phyloP scores from a whole-genome alignment of 2,113 vertebrate species.

The Oreochromis tanganicae region DNA sequence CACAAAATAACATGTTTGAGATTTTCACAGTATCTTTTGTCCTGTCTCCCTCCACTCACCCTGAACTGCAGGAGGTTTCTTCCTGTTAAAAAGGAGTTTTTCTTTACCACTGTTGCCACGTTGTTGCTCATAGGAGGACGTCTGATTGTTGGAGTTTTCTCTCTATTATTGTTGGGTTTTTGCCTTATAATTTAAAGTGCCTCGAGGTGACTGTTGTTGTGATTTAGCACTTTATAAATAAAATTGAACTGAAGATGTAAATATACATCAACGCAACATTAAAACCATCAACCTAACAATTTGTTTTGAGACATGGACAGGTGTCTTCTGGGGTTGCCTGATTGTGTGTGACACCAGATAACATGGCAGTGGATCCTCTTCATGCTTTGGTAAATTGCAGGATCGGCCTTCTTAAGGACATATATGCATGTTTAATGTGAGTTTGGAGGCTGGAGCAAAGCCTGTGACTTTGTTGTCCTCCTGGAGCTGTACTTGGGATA shows the following conservation, averaged over 20 bases:
- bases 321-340: background rate
- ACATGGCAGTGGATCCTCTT: background rate
- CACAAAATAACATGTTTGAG: background rate
- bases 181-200: background rate
- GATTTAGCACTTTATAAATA: background rate
- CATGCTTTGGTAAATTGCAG: background rate
- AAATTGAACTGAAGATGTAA: background rate
- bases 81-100: background rate
- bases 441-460: background rate
- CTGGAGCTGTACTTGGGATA: background rate
- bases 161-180: background rate
- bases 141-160: background rate
- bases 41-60: background rate
- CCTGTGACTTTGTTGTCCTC: background rate
- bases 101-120: background rate
- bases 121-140: background rate
- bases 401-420: background rate
- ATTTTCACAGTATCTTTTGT: background rate
- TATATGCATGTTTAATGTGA: background rate
- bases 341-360: background rate
- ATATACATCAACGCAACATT: background rate
- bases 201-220: background rate
- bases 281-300: background rate
- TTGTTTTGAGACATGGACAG: background rate
- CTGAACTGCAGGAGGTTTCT: background rate